Base-by-base conservation (phyloP, 2,888 invertebrate genomes). In the Alcis repandata region DNA sequence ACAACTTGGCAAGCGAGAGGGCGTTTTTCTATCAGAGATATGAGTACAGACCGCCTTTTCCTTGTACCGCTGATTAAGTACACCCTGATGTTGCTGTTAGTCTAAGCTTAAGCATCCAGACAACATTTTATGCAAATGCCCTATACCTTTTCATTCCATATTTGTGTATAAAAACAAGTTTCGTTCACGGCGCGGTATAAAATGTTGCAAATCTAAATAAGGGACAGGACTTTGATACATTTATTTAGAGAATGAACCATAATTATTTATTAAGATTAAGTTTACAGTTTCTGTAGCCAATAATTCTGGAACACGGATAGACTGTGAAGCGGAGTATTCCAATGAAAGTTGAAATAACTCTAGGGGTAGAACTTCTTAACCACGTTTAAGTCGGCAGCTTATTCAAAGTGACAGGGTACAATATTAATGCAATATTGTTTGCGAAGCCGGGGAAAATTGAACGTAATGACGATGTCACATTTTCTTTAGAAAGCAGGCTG, bases 401-500 rank as follows among this genome's bases (percentile, higher is more conserved):
- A 67, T 54, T 53, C 59, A 60, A 63, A 61, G 53, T 59, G 63
- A 67, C 65, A 69, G 59, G 65, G 48, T 63, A 61, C 67, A 59
- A 60, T 67, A 66, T 67, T 67, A 68, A 68, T 69, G 59, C 70
- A 66, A 72, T 70, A 63, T 69, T 69, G 66, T 72, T 71, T 75
- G 71, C 68, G 63, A 59, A 69, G 70, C 70, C 59, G 49, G 64
- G 64, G 76, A 76, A 78, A 79, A 80, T 75, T 75, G 66, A 71
- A 72, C 71, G 67, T 78, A 74, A 81, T 78, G 67, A 69, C 75
- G 78, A 76, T 71, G 79, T 74, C 79, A 77, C 77, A 84, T 87
- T 87, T 86, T 88, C 86, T 85, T 77, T 80, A 80, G 87, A 88
- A 88, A 89, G 87, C 85, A 71, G 84, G 85, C 74, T 80, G 70